These are phyloP conservation scores for Ceratosolen solmsi DNA, from an alignment of 1,140 invertebrate genomes.

Conservation along the genomic window DNA sequence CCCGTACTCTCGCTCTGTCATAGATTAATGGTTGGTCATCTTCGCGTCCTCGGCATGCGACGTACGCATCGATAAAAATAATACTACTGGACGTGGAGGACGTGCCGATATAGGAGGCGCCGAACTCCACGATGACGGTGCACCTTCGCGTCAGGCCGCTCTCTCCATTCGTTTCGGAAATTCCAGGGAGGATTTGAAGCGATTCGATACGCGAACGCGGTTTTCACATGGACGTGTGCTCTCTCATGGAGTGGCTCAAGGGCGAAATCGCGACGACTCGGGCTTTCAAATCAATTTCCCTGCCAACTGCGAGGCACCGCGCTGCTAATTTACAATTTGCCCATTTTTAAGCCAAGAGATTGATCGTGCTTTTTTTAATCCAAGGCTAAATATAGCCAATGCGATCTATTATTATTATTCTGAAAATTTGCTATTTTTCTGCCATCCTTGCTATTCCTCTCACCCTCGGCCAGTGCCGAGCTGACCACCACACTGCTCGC, in stretches of 20 bases:
- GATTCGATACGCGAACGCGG: background rate
- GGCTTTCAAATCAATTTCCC: background rate
- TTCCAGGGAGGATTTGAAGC: constrained; percentile 34
- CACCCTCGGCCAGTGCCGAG: no score
- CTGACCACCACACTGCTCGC: no score
- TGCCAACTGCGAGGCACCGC: background rate
- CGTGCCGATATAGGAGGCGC: constrained; percentile 23
- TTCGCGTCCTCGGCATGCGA: constrained; percentile 5
- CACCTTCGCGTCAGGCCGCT: background rate
- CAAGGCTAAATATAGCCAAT: no score
- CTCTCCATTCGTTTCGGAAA: constrained; percentile 30
- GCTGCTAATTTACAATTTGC: background rate
- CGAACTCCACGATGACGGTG: constrained; percentile 33
- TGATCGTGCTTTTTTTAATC: background rate
- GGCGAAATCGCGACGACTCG: background rate
- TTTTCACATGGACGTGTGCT: background rate
- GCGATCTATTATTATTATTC: background rate
- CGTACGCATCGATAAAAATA: constrained; percentile 40
- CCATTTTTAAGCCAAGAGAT: background rate
- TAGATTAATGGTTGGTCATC: constrained; percentile 48
- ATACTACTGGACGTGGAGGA: constrained; percentile 6
- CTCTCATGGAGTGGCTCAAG: background rate
- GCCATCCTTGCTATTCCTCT: no score
- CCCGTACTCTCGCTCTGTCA: constrained; percentile 9
- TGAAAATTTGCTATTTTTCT: background rate